A percentile compares a stretch with the other conserved stretches of the same genome.
These are phyloP conservation scores for Etheostoma perlongum DNA, from an alignment of 2,797 vertebrate species.

Conservation along the genomic window DNA sequence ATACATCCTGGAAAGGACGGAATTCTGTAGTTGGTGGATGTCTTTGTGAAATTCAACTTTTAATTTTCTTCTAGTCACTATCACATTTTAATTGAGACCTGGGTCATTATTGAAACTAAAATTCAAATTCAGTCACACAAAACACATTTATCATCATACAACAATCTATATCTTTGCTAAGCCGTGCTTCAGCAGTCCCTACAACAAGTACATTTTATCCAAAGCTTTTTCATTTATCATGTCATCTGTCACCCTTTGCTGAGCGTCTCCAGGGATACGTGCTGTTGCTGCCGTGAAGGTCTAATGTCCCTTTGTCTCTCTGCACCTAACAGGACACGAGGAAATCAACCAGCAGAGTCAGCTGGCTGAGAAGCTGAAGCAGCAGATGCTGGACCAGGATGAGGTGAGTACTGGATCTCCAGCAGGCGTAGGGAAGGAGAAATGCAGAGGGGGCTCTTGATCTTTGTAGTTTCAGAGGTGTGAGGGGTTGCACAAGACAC, in stretches of 20 bases:
- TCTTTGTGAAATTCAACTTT: background rate
- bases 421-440: background rate
- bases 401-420: slow-evolving; percentile 84
- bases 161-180: background rate
- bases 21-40: background rate
- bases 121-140: background rate
- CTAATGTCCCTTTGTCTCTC: slow-evolving; percentile 7
- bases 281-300: background rate
- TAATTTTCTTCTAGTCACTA: background rate
- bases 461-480: slow-evolving; percentile 17
- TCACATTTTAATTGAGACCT: background rate
- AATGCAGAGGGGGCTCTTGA: background rate
- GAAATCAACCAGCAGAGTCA: slow-evolving; percentile 99
- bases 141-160: too few species aligned
- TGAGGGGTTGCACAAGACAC: background rate
- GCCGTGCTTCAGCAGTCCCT: background rate
- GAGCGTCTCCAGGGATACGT: background rate
- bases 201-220: background rate
- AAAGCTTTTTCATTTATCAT: background rate
- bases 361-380: slow-evolving; percentile 96
- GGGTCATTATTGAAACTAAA: background rate
- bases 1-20: background rate
- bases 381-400: slow-evolving; percentile 98
- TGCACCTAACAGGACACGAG: slow-evolving; percentile 89
- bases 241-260: background rate